A percentile compares a stretch with the other conserved stretches of the same genome.
phyloP scores from a whole-genome alignment of 2,113 vertebrate species.

The Silurus glanis region DNA sequence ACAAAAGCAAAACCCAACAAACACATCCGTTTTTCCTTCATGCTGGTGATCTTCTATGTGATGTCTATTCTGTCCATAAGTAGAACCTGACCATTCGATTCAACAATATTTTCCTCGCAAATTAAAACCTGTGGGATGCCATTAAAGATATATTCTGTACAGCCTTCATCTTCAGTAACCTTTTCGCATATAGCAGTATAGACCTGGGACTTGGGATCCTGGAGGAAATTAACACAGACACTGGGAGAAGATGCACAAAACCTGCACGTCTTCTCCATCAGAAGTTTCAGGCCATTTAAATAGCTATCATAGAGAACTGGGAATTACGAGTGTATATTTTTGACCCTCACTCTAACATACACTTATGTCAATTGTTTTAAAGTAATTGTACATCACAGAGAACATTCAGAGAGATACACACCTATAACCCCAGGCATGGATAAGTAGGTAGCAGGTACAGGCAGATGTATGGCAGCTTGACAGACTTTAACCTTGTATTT shows the following conservation, averaged over 20 bases:
- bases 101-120: background rate
- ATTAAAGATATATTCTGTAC: background rate
- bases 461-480: background rate
- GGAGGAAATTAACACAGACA: background rate
- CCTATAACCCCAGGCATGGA: background rate
- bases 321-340: background rate
- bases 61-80: background rate
- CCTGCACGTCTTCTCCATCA: background rate
- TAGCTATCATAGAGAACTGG: background rate
- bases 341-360: no score
- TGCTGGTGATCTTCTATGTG: background rate
- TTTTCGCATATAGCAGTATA: background rate
- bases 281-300: background rate
- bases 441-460: background rate
- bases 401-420: background rate
- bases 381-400: background rate
- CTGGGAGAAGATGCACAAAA: background rate
- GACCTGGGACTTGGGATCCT: background rate
- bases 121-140: background rate
- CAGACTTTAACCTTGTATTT: background rate
- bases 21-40: background rate
- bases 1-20: background rate
- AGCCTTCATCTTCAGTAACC: background rate
- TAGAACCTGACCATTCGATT: background rate
- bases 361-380: background rate